Evolutionary conservation across 2,113 vertebrate genomes (phyloP).

Genomic region (Cyanocitta stelleri): DNA sequence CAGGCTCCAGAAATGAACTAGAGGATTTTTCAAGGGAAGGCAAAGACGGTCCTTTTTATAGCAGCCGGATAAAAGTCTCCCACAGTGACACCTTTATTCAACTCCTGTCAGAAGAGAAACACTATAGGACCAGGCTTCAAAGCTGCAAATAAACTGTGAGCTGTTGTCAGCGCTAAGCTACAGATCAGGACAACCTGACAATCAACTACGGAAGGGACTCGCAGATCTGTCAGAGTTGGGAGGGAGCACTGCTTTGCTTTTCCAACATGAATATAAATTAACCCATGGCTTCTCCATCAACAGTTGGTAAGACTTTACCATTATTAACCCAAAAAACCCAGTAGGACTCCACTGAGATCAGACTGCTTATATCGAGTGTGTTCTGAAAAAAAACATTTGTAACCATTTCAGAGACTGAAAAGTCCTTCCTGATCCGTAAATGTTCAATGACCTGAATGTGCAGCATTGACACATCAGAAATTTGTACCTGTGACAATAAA

Average conservation of each 20-base stretch:
- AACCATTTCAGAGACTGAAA: constrained; percentile 24
- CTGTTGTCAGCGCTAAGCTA: not conserved
- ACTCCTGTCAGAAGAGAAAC: constrained; percentile 77
- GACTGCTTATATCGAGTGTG: not conserved
- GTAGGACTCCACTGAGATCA: not conserved
- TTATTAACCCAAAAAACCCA: not conserved
- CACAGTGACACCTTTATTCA: constrained; percentile 85
- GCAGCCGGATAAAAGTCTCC: constrained; percentile 73
- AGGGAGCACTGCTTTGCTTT: constrained; percentile 32
- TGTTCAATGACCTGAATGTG: constrained; percentile 8
- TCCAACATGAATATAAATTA: constrained; percentile 26
- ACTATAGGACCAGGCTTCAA: constrained; percentile 76
- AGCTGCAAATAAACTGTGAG: constrained; percentile 73
- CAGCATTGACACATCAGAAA: not conserved
- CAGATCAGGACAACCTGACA: not conserved
- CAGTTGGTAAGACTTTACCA: constrained; percentile 61
- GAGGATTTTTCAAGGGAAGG: constrained; percentile 44
- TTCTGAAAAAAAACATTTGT: not conserved
- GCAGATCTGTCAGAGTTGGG: not conserved
- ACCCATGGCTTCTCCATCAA: constrained; percentile 20
- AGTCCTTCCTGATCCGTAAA: not conserved
- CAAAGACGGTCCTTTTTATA: constrained; percentile 51
- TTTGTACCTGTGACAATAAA: constrained; percentile 68
- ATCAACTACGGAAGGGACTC: not conserved
- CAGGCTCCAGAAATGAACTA: constrained; percentile 47